Percentiles rank a stretch among this genome's conserved stretches.
Conservation (phyloP, 2,797 vertebrate species). For the Spinibarbus caldwelli region DNA sequence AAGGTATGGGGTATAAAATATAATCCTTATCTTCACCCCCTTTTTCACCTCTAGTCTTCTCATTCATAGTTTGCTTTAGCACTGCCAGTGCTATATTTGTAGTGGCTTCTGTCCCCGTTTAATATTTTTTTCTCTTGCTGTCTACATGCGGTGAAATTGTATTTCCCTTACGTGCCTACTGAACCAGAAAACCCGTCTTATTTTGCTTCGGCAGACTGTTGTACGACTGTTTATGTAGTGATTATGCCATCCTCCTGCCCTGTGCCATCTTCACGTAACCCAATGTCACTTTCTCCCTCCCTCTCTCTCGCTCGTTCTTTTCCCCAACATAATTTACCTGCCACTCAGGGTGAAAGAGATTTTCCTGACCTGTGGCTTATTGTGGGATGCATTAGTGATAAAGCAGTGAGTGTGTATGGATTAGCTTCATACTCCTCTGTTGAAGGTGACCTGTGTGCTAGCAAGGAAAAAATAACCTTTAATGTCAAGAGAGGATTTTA, state of each 20-base stretch:
- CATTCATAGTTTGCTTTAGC: slow-evolving; percentile 1
- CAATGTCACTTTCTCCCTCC: slow-evolving; percentile 17
- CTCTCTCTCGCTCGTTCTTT: slow-evolving; percentile 5
- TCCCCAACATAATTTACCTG: slow-evolving; percentile 45
- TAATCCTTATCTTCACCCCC: slow-evolving; percentile 26
- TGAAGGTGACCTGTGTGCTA: slow-evolving; percentile 2
- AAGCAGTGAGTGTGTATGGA: background rate
- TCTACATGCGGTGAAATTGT: slow-evolving; percentile 39
- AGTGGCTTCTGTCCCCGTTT: slow-evolving; percentile 25
- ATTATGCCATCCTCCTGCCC: slow-evolving; percentile 20
- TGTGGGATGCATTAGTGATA: slow-evolving; percentile 41
- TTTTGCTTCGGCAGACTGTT: background rate
- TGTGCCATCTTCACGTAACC: slow-evolving; percentile 22
- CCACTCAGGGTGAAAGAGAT: slow-evolving; percentile 34
- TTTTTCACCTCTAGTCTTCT: background rate
- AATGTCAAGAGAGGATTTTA: slow-evolving; percentile 2
- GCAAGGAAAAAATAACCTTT: background rate
- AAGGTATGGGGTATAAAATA: slow-evolving; percentile 15
- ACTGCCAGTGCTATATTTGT: slow-evolving; percentile 2
- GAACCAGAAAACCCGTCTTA: slow-evolving; percentile 44
- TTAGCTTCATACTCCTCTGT: slow-evolving; percentile 20
- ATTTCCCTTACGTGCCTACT: slow-evolving; percentile 32
- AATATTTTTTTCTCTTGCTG: background rate
- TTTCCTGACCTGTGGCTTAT: slow-evolving; percentile 25
- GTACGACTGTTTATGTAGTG: slow-evolving; percentile 24